These are phyloP conservation scores for Pomacea canaliculata DNA, from an alignment of 2,888 invertebrate genomes.

Conservation along the genomic window DNA sequence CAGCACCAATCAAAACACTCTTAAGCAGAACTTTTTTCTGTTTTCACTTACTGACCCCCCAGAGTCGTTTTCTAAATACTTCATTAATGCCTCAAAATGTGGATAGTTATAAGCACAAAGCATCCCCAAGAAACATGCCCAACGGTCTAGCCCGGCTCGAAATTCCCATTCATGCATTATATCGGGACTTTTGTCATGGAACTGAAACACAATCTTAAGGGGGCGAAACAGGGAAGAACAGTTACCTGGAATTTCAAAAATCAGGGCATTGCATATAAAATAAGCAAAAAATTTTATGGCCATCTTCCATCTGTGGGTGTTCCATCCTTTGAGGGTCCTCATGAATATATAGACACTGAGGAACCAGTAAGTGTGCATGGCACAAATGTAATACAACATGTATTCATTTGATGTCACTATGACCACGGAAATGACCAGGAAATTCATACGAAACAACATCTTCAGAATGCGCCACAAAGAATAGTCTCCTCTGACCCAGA, in stretches of 20 bases:
- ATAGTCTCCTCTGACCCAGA: slow-evolving; percentile 57
- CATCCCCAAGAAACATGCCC: slow-evolving; percentile 59
- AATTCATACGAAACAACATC: slow-evolving; percentile 63
- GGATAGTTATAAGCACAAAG: slow-evolving; percentile 61
- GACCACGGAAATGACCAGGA: slow-evolving; percentile 52
- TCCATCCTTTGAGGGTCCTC: slow-evolving; percentile 48
- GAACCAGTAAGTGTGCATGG: slow-evolving; percentile 65
- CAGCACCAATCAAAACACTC: slow-evolving; percentile 25
- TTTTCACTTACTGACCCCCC: slow-evolving; percentile 6
- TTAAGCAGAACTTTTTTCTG: slow-evolving; percentile 15
- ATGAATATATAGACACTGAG: slow-evolving; percentile 55
- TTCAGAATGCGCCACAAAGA: slow-evolving; percentile 54
- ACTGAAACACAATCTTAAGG: slow-evolving; percentile 44
- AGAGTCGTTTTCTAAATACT: slow-evolving; percentile 37
- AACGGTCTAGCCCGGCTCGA: slow-evolving; percentile 55
- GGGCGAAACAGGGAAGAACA: slow-evolving; percentile 46
- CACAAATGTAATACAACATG: slow-evolving; percentile 63
- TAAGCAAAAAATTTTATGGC: slow-evolving; percentile 50
- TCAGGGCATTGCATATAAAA: slow-evolving; percentile 43
- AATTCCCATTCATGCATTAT: slow-evolving; percentile 57
- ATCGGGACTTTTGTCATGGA: slow-evolving; percentile 38
- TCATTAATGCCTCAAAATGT: slow-evolving; percentile 51
- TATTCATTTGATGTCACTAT: slow-evolving; percentile 53
- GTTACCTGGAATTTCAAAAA: slow-evolving; percentile 53
- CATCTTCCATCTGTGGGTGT: slow-evolving; percentile 48